These are phyloP conservation scores for Tiphia femorata DNA, from an alignment of 2,888 invertebrate species.

Conservation along the genomic window DNA sequence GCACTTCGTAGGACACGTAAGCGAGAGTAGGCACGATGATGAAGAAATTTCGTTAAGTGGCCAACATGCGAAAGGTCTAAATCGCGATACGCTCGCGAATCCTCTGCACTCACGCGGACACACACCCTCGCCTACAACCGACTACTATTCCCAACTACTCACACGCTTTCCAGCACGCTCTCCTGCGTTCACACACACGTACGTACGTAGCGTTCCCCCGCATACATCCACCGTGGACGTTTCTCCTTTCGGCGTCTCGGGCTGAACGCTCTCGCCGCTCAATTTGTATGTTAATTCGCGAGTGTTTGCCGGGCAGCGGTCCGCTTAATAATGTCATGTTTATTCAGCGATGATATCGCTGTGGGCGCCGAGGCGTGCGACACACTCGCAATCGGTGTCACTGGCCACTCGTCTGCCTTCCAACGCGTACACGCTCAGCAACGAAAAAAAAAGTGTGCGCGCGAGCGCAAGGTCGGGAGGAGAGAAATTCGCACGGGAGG, in stretches of 20 bases:
- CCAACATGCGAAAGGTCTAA: slow-evolving; percentile 30
- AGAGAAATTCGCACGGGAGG: not conserved
- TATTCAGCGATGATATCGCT: slow-evolving; percentile 68
- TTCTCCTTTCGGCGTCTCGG: slow-evolving; percentile 47
- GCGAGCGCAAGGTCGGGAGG: not conserved
- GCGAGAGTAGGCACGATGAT: not conserved
- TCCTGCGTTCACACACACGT: too few species aligned
- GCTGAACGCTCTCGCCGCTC: slow-evolving; percentile 58
- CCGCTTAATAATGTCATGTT: slow-evolving; percentile 69
- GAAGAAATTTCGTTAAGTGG: slow-evolving; percentile 15
- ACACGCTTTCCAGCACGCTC: too few species aligned
- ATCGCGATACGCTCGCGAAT: slow-evolving; percentile 34
- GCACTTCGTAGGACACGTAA: too few species aligned
- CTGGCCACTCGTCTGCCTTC: slow-evolving; percentile 31
- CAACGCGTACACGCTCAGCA: not conserved
- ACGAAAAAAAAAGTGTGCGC: slow-evolving; percentile 11
- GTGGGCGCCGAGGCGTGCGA: slow-evolving; percentile 53
- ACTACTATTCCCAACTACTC: too few species aligned
- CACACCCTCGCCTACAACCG: too few species aligned
- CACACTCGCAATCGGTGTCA: slow-evolving; percentile 52
- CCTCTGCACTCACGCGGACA: not conserved
- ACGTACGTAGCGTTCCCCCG: too few species aligned
- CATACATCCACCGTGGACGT: too few species aligned
- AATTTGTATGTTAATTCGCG: slow-evolving; percentile 69
- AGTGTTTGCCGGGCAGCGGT: slow-evolving; percentile 66